Conservation (phyloP, 2,888 invertebrate species). For the Encarsia formosa region DNA sequence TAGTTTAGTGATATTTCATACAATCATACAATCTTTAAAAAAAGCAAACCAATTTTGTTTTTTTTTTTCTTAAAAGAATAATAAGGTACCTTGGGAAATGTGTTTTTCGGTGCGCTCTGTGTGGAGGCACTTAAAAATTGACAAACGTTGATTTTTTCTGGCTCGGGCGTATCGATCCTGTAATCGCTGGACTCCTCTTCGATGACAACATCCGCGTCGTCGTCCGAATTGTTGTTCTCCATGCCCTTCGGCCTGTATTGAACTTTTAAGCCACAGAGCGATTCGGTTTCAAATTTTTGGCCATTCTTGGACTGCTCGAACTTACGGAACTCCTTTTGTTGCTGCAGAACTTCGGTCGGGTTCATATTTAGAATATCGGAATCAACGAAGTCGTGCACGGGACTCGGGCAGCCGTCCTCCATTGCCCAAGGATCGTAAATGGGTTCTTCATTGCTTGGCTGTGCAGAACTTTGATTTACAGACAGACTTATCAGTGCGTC, state of each 20-base stretch:
- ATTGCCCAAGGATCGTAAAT: constrained; percentile 7
- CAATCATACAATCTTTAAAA: no score
- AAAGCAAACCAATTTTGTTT: no score
- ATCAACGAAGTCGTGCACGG: neutral
- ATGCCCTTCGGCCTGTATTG: constrained; percentile 35
- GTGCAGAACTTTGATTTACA: constrained; percentile 22
- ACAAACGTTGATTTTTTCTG: constrained; percentile 27
- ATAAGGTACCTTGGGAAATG: constrained; percentile 26
- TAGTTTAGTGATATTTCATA: no score
- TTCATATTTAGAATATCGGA: constrained; percentile 13
- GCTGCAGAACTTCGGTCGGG: constrained; percentile 25
- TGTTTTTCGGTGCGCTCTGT: constrained; percentile 29
- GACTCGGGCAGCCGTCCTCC: neutral
- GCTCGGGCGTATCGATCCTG: neutral
- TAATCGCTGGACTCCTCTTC: constrained; percentile 21
- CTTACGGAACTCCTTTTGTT: constrained; percentile 28
- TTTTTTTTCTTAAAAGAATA: no score
- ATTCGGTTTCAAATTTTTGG: constrained; percentile 31
- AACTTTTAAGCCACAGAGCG: constrained; percentile 39
- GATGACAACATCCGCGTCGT: constrained; percentile 39
- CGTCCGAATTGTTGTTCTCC: constrained; percentile 35
- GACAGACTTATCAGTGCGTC: constrained; percentile 36
- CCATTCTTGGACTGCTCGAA: neutral
- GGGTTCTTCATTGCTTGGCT: neutral
- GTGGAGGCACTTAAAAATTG: constrained; percentile 33